Percentiles rank a stretch among this genome's conserved stretches.
These are phyloP conservation scores for Syrphus vitripennis DNA, from an alignment of 2,888 invertebrate genomes.

Conservation along the genomic window DNA sequence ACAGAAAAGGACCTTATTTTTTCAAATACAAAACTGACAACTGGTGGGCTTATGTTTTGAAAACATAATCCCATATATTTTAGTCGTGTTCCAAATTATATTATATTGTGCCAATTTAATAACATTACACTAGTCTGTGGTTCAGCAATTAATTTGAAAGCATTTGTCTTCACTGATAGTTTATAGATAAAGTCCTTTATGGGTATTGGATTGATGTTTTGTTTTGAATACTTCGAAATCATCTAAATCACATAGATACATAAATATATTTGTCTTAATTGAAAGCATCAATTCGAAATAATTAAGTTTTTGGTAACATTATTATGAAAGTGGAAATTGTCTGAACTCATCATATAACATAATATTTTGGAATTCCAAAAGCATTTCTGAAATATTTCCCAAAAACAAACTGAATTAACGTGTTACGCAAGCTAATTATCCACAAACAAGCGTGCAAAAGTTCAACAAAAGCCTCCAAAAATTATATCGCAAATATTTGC, in stretches of 20 bases:
- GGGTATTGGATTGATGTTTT: neutral
- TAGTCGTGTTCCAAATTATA: neutral
- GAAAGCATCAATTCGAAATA: neutral
- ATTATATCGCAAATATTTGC: conserved; percentile 58
- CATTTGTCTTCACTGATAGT: neutral
- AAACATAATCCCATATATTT: neutral
- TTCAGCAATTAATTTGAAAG: neutral
- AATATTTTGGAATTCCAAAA: neutral
- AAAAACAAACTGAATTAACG: conserved; percentile 5
- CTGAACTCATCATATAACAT: neutral
- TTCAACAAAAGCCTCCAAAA: conserved; percentile 59
- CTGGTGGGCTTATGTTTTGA: neutral
- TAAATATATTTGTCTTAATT: neutral
- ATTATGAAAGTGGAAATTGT: neutral
- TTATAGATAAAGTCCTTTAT: neutral
- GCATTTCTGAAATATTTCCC: neutral
- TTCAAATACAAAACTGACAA: neutral
- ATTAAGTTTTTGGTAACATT: neutral
- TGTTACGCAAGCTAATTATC: conserved; percentile 54
- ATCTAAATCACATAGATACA: neutral
- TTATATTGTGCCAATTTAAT: neutral
- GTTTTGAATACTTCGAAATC: no score
- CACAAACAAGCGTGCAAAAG: conserved; percentile 52
- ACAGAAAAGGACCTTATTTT: neutral
- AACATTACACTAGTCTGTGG: neutral